Evolutionary conservation across 2,888 invertebrate genomes (phyloP).

Genomic region (Dorcus hopei): DNA sequence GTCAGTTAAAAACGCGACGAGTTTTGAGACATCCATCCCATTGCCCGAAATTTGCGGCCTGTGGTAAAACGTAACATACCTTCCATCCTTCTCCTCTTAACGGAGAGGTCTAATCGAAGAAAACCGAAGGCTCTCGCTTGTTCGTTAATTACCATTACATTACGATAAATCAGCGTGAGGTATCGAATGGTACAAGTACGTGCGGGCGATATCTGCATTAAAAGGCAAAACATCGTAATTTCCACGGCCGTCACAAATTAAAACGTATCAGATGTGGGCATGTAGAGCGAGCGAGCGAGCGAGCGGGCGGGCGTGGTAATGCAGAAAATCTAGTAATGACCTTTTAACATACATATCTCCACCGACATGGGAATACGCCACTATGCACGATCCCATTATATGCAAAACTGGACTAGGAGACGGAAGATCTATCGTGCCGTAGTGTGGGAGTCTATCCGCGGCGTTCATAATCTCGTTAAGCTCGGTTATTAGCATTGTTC

Average conservation of each 20-base stretch:
- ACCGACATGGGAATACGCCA: conserved; percentile 17
- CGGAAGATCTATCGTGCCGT: conserved; percentile 4
- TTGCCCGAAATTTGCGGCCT: too few species aligned
- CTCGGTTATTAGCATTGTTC: too few species aligned
- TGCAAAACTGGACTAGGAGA: conserved; percentile 14
- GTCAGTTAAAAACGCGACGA: too few species aligned
- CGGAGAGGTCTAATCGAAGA: too few species aligned
- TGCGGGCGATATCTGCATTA: background rate
- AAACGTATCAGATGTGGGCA: background rate
- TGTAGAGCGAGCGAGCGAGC: background rate
- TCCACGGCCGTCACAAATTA: background rate
- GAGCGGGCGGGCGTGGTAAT: background rate
- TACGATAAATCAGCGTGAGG: too few species aligned
- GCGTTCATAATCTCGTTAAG: too few species aligned
- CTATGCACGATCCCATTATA: conserved; percentile 19
- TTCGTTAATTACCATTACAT: too few species aligned
- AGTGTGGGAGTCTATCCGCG: background rate
- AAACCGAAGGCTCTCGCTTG: too few species aligned
- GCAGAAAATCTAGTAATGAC: conserved; percentile 11
- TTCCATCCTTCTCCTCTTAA: too few species aligned
- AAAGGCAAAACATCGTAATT: conserved; percentile 1
- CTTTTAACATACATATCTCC: conserved; percentile 21
- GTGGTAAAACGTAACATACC: too few species aligned
- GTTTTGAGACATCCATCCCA: too few species aligned
- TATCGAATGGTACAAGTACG: background rate